Evolutionary conservation across 2,888 invertebrate genomes (phyloP).

Genomic region (Hydrotaea diabolus): DNA sequence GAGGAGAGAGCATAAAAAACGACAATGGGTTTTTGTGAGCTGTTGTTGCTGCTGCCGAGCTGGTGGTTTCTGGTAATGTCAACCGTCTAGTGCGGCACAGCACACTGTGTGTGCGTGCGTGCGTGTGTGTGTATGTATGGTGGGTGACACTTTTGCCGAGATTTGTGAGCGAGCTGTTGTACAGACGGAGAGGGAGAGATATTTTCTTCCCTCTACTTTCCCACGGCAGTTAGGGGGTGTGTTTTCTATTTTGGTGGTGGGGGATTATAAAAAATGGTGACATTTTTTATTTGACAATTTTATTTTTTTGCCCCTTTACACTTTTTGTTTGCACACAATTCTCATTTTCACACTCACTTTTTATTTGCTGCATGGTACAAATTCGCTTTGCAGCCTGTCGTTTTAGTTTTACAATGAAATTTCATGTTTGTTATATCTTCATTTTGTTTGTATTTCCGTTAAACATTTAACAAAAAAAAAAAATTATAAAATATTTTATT

Average conservation of each 20-base stretch:
- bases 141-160: constrained; percentile 60
- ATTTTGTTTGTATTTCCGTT: constrained; percentile 4
- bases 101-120: constrained; percentile 13
- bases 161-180: background rate
- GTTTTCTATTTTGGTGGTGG: too few species aligned
- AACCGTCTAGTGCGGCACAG: constrained; percentile 29
- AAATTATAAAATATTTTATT: constrained; percentile 29
- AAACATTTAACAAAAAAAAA: too few species aligned
- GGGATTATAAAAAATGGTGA: constrained; percentile 44
- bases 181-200: constrained; percentile 30
- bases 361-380: constrained; percentile 11
- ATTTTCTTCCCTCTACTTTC: constrained; percentile 11
- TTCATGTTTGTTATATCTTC: constrained; percentile 11
- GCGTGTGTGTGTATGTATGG: constrained; percentile 14
- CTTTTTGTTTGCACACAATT: constrained; percentile 29
- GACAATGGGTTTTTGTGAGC: constrained; percentile 43
- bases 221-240: constrained; percentile 36
- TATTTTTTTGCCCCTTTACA: background rate
- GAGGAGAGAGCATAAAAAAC: constrained; percentile 63
- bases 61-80: constrained; percentile 19
- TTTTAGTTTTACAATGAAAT: constrained; percentile 24
- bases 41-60: constrained; percentile 4
- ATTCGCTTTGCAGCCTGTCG: background rate
- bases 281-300: constrained; percentile 44
- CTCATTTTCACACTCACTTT: constrained; percentile 45